Evolutionary conservation across 2,888 invertebrate species (phyloP), one percentile per base, ranked within the genome.

Genomic region (Poecilobothrus nobilitatus): DNA sequence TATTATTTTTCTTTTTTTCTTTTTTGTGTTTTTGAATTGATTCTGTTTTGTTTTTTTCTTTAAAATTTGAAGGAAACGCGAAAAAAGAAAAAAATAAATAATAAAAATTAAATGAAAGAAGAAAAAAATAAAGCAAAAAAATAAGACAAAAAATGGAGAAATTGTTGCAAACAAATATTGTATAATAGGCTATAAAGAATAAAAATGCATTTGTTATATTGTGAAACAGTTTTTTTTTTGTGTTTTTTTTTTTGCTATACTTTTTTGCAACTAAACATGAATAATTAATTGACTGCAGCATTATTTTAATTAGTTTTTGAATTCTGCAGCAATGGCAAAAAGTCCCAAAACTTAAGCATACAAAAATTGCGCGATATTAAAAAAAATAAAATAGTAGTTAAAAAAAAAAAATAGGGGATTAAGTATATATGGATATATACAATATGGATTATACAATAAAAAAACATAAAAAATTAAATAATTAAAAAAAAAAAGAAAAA

Each of bases 231-330:
- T 62, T 62, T 62, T 20, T 62, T 62, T 62, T 21, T 62, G 8
- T 62, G 3, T n/a, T 21, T 20, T 62, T 62, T 21, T 62, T 21
- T n/a, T 62, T 63, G 22, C 10, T 10, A 2, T 22, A 9, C 3
- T 65, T 20, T 37, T 34, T 65, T 34, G n/a, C 18, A 33, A 34
- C 65, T 65, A 65, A 65, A 65, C 79, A 80, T 81, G 78, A 81
- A 81, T 81, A 81, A 80, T 81, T 81, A 81, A 81, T 81, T 81
- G 81, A 80, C 81, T 81, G 81, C 82, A 81, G 81, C 81, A 81
- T 79, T 81, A 81, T 81, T 81, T 81, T 81, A 81, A 81, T 70
- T 70, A 70, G 70, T 70, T 70, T 70, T 70, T 70, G 68, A 70
- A 70, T 68, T 70, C 53, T 53, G 53, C 53, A 53, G 70, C 68